Conservation (phyloP, 2,888 invertebrate species). For the Drosophila subquinaria region DNA sequence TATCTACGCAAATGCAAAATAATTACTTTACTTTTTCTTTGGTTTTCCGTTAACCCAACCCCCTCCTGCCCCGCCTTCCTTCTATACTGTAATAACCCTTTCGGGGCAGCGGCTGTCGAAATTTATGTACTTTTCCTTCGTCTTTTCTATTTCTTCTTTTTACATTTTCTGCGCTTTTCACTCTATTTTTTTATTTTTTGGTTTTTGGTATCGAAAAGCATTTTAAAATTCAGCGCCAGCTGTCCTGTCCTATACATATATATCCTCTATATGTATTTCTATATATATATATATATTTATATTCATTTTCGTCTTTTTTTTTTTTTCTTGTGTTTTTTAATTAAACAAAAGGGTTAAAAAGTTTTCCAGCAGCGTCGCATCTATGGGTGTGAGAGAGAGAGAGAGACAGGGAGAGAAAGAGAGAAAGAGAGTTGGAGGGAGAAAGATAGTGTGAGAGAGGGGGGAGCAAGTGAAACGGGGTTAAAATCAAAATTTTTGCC, state of each 20-base stretch:
- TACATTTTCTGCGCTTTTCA: slow-evolving; percentile 23
- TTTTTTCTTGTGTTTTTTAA: slow-evolving; percentile 64
- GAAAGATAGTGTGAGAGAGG: background rate
- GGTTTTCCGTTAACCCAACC: slow-evolving; percentile 54
- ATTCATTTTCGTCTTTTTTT: slow-evolving; percentile 34
- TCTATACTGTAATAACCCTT: slow-evolving; percentile 39
- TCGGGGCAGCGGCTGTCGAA: slow-evolving; percentile 68
- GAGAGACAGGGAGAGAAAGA: background rate
- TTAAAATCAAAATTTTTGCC: slow-evolving; percentile 75
- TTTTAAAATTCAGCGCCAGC: slow-evolving; percentile 78
- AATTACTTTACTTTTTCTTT: slow-evolving; percentile 82
- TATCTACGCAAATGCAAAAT: slow-evolving; percentile 82
- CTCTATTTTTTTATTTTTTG: slow-evolving; percentile 7
- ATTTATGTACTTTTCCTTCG: slow-evolving; percentile 76
- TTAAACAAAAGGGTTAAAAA: slow-evolving; percentile 82
- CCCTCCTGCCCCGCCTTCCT: background rate
- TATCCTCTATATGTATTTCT: slow-evolving; percentile 8
- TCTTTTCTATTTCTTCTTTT: slow-evolving; percentile 44
- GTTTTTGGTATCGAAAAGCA: slow-evolving; percentile 68
- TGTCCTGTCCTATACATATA: slow-evolving; percentile 53
- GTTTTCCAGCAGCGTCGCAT: slow-evolving; percentile 51
- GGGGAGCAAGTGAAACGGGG: slow-evolving; percentile 56
- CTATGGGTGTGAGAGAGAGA: slow-evolving; percentile 14
- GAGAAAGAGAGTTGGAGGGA: background rate
- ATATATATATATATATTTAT: slow-evolving; percentile 40